Evolutionary conservation across 2,797 vertebrate genomes (phyloP), one percentile per base, ranked within the genome.

Genomic region (Melanotaenia nigrans): DNA sequence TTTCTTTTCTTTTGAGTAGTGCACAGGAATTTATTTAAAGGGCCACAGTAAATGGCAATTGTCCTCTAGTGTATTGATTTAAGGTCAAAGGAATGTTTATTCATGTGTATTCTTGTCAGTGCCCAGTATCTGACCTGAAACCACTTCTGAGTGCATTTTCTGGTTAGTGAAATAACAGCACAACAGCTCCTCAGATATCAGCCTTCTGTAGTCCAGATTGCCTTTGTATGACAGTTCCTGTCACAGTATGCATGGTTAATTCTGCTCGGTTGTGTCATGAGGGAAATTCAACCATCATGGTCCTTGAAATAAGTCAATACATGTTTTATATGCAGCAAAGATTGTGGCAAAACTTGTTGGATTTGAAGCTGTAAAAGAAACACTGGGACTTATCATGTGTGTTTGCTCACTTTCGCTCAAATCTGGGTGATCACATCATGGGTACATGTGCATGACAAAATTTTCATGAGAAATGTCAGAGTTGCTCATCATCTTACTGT

Each of bases 81-180:
- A 47, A 35, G 57, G 10, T 61, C 16, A 58, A 49, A 32, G 11
- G 42, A 61, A 9, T 51, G 47, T 67, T 28, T 28, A 28, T 28
- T 28, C 28, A 28, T 20, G 38, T n/a, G 49, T 24, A 53, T 13
- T 53, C 13, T 59, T 13, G 13, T 38, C 6, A 32, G 28, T 60
- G 53, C 51, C 30, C 9, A 40, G 51, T 20, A 67, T 10, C 51
- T 70, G 69, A 75, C 61, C 61, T 60, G 75, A 65, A 83, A 57
- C 36, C 20, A 14, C 32, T 69, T 58, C 28, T 33, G 10, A 28
- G 42, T 59, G 70, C 1, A 75, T 79, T 77, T 71, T 62, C 65
- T 73, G 20, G 57, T 67, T 53, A 35, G 32, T 42, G 40, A 42
- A 42, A 62, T 25, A 56, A 55, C 55, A n/a, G 6, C n/a, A 36